phyloP scores from a whole-genome alignment of 2,888 invertebrate genomes.

The Campoplex nolae region DNA sequence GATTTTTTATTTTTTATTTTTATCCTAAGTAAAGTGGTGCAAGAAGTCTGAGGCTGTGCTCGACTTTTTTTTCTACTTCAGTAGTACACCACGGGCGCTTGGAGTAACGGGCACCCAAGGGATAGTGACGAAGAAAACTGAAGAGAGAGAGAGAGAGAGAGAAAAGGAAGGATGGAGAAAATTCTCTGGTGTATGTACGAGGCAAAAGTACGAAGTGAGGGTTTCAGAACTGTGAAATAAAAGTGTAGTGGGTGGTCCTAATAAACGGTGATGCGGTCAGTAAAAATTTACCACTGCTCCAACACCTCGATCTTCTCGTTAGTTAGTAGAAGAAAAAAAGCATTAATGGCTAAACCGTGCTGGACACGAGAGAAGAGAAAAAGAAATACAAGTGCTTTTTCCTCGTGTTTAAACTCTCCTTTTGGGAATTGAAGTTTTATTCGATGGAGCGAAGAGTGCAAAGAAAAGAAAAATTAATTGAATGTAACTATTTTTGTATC shows the following conservation, averaged over 20 bases:
- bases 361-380: not conserved
- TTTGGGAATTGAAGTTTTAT: slow-evolving; percentile 2
- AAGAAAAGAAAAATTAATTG: not conserved
- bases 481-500: not conserved
- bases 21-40: not conserved
- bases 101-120: not conserved
- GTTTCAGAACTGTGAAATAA: slow-evolving; percentile 22
- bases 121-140: slow-evolving; percentile 20
- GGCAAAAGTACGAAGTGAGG: slow-evolving; percentile 1
- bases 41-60: not conserved
- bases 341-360: slow-evolving; percentile 3
- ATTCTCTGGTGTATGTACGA: slow-evolving; percentile 3
- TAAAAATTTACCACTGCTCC: slow-evolving; percentile 54
- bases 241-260: slow-evolving; percentile 39
- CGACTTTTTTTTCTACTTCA: not conserved
- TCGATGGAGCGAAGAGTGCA: not conserved
- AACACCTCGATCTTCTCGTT: slow-evolving; percentile 27
- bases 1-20: slow-evolving; percentile 6
- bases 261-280: slow-evolving; percentile 38
- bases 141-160: not conserved
- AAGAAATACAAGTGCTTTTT: slow-evolving; percentile 28
- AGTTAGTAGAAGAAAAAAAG: not conserved
- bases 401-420: slow-evolving; percentile 1
- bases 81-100: not conserved
- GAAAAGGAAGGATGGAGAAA: not conserved